Conservation (phyloP, 37 sponge, comb jelly and placozoan genomes). For the Ianthella basta region DNA sequence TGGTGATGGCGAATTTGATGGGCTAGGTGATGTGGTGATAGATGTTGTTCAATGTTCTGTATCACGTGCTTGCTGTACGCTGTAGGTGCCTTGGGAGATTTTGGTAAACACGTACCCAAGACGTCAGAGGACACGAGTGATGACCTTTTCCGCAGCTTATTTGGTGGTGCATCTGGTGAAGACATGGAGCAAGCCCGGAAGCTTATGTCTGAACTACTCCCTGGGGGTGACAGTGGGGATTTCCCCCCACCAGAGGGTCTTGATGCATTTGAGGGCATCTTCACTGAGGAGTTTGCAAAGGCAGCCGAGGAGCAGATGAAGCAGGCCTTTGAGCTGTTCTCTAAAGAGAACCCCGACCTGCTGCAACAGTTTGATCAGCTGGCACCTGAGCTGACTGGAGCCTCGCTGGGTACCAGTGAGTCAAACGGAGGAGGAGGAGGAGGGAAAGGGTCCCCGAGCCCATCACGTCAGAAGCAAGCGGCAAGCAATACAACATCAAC, state of each 20-base stretch:
- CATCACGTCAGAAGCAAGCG: neutral
- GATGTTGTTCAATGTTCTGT: neutral
- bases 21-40: neutral
- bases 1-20: neutral
- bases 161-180: neutral
- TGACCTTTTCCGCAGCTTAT: neutral
- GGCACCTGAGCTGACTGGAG: too few species aligned
- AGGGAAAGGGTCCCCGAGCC: neutral
- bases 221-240: neutral
- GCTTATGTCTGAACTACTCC: neutral
- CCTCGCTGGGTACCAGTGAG: neutral
- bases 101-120: conserved; percentile 69
- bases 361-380: conserved; percentile 64
- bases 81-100: conserved; percentile 67
- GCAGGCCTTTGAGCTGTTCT: conserved; percentile 54
- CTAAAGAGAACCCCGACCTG: conserved; percentile 69
- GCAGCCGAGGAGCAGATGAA: conserved; percentile 56
- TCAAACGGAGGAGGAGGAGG: neutral
- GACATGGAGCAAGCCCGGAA: neutral
- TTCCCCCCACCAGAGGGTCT: neutral
- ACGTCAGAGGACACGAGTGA: neutral
- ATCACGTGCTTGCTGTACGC: too few species aligned
- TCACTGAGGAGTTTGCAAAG: conserved; percentile 50
- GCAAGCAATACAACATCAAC: neutral
- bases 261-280: conserved; percentile 6